phyloP scores from a whole-genome alignment of 2,113 vertebrate species.

The Phyllopteryx taeniolatus region DNA sequence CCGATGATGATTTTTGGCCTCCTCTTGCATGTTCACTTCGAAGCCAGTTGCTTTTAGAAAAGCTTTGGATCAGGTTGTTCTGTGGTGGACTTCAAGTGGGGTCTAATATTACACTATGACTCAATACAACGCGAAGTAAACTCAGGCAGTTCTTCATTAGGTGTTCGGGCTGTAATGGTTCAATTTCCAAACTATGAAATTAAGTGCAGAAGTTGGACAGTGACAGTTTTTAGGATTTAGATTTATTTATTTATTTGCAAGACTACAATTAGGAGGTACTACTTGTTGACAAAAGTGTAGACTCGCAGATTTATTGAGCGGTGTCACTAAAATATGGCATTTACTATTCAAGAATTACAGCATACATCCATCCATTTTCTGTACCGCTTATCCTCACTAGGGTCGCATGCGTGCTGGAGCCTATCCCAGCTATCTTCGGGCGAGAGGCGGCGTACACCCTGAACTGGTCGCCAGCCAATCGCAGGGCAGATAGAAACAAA shows the following conservation, averaged over 20 bases:
- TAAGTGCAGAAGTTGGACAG: neutral
- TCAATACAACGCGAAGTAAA: neutral
- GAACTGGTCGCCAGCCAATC: too few relatives aligned
- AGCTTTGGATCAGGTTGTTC: constrained; percentile 16
- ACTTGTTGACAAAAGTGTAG: too few relatives aligned
- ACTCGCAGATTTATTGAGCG: too few relatives aligned
- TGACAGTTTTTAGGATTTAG: neutral
- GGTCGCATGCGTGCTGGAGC: too few relatives aligned
- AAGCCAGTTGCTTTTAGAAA: constrained; percentile 35
- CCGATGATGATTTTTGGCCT: constrained; percentile 38
- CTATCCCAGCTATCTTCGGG: too few relatives aligned
- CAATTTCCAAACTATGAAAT: neutral
- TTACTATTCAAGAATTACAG: too few relatives aligned
- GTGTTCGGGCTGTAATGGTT: neutral
- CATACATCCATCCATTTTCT: too few relatives aligned
- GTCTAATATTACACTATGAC: constrained; percentile 35
- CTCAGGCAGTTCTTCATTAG: neutral
- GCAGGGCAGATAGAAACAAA: too few relatives aligned
- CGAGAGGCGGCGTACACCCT: too few relatives aligned
- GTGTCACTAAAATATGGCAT: too few relatives aligned
- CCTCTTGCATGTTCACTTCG: constrained; percentile 33
- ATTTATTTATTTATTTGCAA: neutral
- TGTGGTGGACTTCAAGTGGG: constrained; percentile 20
- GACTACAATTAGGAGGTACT: too few relatives aligned
- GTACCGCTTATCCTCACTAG: too few relatives aligned